A percentile compares a stretch with the other conserved stretches of the same genome.
Evolutionary conservation across 2,888 invertebrate genomes (phyloP).

Genomic region (Apamea sordens): DNA sequence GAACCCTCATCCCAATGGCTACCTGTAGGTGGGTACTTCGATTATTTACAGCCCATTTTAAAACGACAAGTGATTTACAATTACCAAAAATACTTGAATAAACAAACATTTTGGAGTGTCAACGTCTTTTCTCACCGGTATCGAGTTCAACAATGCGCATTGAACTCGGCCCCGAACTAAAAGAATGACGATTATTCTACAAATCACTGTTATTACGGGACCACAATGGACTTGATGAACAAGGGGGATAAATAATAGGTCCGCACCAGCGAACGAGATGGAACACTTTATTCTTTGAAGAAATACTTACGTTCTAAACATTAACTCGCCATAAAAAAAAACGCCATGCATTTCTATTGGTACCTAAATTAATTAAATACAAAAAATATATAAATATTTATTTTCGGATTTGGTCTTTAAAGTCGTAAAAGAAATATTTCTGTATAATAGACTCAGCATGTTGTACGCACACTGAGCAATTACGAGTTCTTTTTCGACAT

Average conservation of each 20-base stretch:
- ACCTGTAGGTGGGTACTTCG: constrained; percentile 36
- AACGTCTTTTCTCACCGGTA: constrained; percentile 89
- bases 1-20: constrained; percentile 30
- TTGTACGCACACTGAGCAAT: constrained; percentile 46
- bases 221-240: constrained; percentile 81
- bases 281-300: constrained; percentile 36
- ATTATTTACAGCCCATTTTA: constrained; percentile 50
- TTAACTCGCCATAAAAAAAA: constrained; percentile 27
- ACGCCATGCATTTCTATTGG: constrained; percentile 19
- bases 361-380: constrained; percentile 38
- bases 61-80: constrained; percentile 65
- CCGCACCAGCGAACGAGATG: constrained; percentile 59
- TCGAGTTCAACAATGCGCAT: constrained; percentile 81
- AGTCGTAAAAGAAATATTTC: constrained; percentile 48
- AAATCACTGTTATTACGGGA: constrained; percentile 87
- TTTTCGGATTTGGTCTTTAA: constrained; percentile 18
- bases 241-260: constrained; percentile 72
- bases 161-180: constrained; percentile 79
- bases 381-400: constrained; percentile 24
- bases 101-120: constrained; percentile 66
- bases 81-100: constrained; percentile 52
- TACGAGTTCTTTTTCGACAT: constrained; percentile 55
- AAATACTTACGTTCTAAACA: constrained; percentile 16
- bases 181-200: constrained; percentile 82
- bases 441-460: constrained; percentile 59